Evolutionary conservation across 2,113 vertebrate species (phyloP).

Genomic region (Protobothrops mucrosquamatus): DNA sequence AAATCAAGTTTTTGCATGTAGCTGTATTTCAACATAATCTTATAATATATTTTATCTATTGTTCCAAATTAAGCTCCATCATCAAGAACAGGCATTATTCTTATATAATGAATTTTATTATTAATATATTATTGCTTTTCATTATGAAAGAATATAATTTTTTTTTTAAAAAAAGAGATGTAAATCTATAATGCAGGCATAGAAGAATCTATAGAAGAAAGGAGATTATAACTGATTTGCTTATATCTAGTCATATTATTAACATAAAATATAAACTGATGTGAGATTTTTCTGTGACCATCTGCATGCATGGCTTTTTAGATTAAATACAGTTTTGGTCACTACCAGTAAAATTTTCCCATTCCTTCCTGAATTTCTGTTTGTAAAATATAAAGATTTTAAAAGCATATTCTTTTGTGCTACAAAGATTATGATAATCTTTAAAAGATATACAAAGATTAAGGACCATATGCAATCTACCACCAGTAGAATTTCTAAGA

Average conservation of each 20-base stretch:
- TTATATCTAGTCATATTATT: not conserved
- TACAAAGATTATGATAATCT: not conserved
- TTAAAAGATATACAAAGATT: not conserved
- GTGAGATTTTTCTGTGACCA: not conserved
- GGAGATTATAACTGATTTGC: not conserved
- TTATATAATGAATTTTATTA: not conserved
- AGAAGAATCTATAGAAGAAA: not conserved
- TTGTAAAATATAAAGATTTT: not conserved
- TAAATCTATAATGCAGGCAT: not conserved
- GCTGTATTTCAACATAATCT: not conserved
- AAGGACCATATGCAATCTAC: not conserved
- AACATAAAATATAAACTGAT: not conserved
- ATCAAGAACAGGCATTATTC: not conserved
- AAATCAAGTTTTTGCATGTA: slow-evolving; percentile 9
- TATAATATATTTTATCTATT: not conserved
- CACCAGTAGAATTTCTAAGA: not conserved
- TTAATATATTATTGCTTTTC: not conserved
- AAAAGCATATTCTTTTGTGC: not conserved
- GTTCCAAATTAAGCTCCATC: not conserved
- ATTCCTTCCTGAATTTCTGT: not conserved
- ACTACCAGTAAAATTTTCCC: not conserved
- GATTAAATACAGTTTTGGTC: not conserved
- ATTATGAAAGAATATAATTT: not conserved
- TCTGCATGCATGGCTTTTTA: not conserved
- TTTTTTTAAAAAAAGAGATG: not conserved